Evolutionary conservation across 2,888 invertebrate species (phyloP).

Genomic region (Tenthredo livida): DNA sequence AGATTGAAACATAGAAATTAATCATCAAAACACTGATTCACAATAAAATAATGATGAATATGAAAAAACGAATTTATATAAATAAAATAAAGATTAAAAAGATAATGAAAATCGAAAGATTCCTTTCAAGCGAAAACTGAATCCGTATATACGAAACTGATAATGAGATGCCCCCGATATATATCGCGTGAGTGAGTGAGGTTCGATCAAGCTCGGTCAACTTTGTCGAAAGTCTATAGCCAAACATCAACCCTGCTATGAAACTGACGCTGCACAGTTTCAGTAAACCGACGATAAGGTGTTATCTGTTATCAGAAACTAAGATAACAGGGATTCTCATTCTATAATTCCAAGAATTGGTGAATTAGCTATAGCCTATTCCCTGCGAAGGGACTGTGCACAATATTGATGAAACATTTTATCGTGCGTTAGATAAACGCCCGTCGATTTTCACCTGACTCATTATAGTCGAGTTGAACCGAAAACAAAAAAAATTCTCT

Average conservation of each 20-base stretch:
- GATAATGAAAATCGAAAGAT: not conserved
- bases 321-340: constrained; percentile 45
- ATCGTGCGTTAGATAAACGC: not conserved
- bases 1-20: not conserved
- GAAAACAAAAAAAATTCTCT: not conserved
- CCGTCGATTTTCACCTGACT: constrained; percentile 5
- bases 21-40: not conserved
- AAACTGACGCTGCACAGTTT: constrained; percentile 20
- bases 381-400: not conserved
- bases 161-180: constrained; percentile 7
- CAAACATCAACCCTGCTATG: not conserved
- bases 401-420: constrained; percentile 12
- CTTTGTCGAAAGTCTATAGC: constrained; percentile 4
- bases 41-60: not conserved
- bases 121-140: not conserved
- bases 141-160: not conserved
- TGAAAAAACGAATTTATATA: not conserved
- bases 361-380: not conserved
- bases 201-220: constrained; percentile 10
- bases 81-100: not conserved
- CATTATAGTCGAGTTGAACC: too few relatives aligned
- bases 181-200: not conserved
- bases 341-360: not conserved
- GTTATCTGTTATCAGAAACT: constrained; percentile 38
- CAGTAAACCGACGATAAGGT: not conserved